A percentile compares a stretch with the other conserved stretches of the same genome.
These are phyloP conservation scores for Corapipo altera DNA, from an alignment of 2,113 vertebrate species.

Conservation along the genomic window DNA sequence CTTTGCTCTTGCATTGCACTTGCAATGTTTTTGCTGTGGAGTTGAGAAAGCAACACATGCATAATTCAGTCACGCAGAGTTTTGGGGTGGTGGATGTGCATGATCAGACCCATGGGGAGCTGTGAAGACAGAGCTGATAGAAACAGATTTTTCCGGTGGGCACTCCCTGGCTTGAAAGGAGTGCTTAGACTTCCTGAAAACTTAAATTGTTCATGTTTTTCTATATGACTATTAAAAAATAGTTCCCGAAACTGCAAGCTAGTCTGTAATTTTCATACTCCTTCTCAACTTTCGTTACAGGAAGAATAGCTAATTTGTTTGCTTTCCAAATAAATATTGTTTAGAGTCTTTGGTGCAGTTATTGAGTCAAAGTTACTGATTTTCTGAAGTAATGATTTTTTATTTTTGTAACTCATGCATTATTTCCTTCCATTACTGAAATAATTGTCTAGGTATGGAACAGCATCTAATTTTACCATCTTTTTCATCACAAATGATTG, in stretches of 20 bases:
- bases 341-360: not conserved
- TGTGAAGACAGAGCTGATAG: not conserved
- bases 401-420: not conserved
- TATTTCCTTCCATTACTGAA: not conserved
- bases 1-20: not conserved
- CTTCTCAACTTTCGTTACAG: not conserved
- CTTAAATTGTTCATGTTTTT: not conserved
- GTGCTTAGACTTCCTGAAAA: not conserved
- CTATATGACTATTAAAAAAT: not conserved
- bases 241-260: not conserved
- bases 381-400: not conserved
- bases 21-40: not conserved
- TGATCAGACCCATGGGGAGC: not conserved
- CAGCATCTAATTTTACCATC: not conserved
- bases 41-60: not conserved
- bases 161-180: not conserved
- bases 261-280: not conserved
- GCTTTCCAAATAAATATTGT: not conserved
- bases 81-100: accelerated
- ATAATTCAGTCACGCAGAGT: not conserved
- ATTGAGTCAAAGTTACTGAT: not conserved
- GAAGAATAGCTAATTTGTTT: not conserved
- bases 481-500: not conserved
- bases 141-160: not conserved
- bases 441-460: not conserved